These are phyloP conservation scores for Trichoplusia ni DNA, from an alignment of 1,140 invertebrate species.

Conservation along the genomic window DNA sequence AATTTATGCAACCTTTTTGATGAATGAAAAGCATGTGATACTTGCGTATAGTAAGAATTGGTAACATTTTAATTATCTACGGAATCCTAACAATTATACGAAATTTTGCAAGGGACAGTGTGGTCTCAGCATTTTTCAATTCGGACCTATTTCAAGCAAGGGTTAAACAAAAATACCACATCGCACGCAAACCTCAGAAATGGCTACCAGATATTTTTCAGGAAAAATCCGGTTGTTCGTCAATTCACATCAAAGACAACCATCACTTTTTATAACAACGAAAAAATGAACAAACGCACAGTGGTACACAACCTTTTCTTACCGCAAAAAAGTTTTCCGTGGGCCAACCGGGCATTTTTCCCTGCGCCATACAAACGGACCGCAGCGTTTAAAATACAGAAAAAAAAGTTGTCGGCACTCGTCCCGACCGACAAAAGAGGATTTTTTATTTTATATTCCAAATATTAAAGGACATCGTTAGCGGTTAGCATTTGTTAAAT, in stretches of 20 bases:
- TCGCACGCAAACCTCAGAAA: conserved; percentile 12
- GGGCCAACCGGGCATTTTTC: conserved; percentile 63
- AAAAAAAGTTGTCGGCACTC: conserved; percentile 60
- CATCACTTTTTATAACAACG: conserved; percentile 34
- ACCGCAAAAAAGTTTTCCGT: conserved; percentile 73
- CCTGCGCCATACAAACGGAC: conserved; percentile 65
- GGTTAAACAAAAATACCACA: no score
- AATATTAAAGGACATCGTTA: conserved; percentile 74
- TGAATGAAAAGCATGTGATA: no score
- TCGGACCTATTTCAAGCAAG: no score
- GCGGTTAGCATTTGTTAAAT: conserved; percentile 73
- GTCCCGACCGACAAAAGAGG: conserved; percentile 61
- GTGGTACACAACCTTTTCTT: conserved; percentile 69
- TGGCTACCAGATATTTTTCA: conserved; percentile 4
- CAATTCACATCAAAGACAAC: conserved; percentile 29
- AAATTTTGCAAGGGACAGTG: no score
- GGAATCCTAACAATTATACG: no score
- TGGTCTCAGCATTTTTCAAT: no score
- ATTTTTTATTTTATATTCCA: conserved; percentile 73
- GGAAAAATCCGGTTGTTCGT: conserved; percentile 9
- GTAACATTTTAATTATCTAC: no score
- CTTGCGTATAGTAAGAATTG: no score
- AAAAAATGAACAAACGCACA: conserved; percentile 54
- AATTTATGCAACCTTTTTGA: no score
- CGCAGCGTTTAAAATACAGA: conserved; percentile 57